Evolutionary conservation across 2,797 vertebrate species (phyloP).

Genomic region (Sebastes iracundus): DNA sequence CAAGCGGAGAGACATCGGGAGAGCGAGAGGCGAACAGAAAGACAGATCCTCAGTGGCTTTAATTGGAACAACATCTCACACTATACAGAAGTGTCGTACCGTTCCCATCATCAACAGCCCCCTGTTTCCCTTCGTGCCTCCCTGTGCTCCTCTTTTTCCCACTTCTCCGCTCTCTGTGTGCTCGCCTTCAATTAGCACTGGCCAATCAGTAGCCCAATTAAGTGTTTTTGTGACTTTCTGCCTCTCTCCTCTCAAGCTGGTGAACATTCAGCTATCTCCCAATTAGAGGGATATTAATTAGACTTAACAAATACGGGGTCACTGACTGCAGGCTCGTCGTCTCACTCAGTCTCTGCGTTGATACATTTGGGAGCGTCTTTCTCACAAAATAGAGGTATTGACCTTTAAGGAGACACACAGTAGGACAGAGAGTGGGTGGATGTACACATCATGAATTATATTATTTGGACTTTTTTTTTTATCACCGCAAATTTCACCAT

Average conservation of each 20-base stretch:
- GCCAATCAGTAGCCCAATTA: slow-evolving; percentile 84
- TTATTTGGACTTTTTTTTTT: not conserved
- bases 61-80: slow-evolving; percentile 82
- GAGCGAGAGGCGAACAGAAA: slow-evolving; percentile 62
- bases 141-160: slow-evolving; percentile 32
- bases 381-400: slow-evolving; percentile 5
- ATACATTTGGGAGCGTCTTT: not conserved
- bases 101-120: slow-evolving; percentile 55
- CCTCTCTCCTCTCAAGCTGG: slow-evolving; percentile 67
- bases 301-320: slow-evolving; percentile 63
- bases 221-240: slow-evolving; percentile 73
- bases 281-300: slow-evolving; percentile 80
- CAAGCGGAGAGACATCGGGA: slow-evolving; percentile 46
- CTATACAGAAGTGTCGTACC: slow-evolving; percentile 55
- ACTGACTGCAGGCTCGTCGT: slow-evolving; percentile 39
- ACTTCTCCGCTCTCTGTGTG: slow-evolving; percentile 45
- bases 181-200: slow-evolving; percentile 77
- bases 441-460: slow-evolving; percentile 5
- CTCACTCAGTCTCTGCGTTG: slow-evolving; percentile 6
- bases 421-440: not conserved
- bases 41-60: slow-evolving; percentile 72
- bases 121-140: slow-evolving; percentile 39
- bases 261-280: slow-evolving; percentile 74
- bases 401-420: slow-evolving; percentile 5
- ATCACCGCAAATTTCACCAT: slow-evolving; percentile 9